Base-by-base conservation (phyloP, 2,113 vertebrate genomes). In the Neogobius melanostomus region DNA sequence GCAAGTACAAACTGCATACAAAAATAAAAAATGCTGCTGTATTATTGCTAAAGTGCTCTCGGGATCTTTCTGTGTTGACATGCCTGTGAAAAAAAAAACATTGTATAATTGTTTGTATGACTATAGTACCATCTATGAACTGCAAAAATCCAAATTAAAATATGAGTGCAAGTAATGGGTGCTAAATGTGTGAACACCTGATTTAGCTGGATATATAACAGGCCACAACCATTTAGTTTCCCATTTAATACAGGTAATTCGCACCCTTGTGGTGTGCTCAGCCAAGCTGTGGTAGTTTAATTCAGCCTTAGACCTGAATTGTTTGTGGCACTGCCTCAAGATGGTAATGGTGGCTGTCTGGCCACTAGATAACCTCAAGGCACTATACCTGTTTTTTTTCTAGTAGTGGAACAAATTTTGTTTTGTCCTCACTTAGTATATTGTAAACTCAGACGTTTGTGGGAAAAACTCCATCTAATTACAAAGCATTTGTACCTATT, bases 241-340 rank as follows among this genome's bases (percentile, higher is more conserved):
- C 46, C 46, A 47, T 47, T 47, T 36, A 36, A 36, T 36, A 36
- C 28, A 36, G 28, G 28, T 2, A 47, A 7, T 47, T 47, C 46
- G 6, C 46, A 98, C 96, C 95, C 98, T 97, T 88, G 94, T 93
- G 73, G 90, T 94, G 66, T 99, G 97, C 64, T 98, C 97, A 0
- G 96, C 95, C 96, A 98, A 96, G 74, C 93, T 95, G 90, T 99
- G 97, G 90, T 98, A 99, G 91, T 98, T 98, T 86, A 98, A 93
- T n/a, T 95, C 97, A 0, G 97, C 96, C 90, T 98, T 98, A 74
- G 97, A 99, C 81, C 97, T 95, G 92, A 98, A 98, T 86, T 99
- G 96, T 82, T 99, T 99, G 78, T 94, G 93, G 88, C 97, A 99
- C 87, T 11, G 9, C 11, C 5, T 56, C 11, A 28, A 11, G 10